Percentiles rank a stretch among this genome's conserved stretches.
Conservation (phyloP, 2,113 vertebrate genomes). For the Ceratotherium simum region DNA sequence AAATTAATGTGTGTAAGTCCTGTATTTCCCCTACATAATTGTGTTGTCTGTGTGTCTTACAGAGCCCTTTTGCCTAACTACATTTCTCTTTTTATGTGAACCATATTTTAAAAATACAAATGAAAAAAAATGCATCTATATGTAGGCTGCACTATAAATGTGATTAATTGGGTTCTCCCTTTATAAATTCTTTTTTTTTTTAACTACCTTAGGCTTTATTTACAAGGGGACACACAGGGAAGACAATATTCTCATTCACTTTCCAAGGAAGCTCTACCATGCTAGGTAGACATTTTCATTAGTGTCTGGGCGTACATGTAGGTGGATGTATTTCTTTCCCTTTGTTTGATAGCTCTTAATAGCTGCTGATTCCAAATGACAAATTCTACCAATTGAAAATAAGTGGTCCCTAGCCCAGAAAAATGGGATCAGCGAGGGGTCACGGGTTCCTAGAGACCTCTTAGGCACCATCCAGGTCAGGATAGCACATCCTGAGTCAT, state of each 20-base stretch:
- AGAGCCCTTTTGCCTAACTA: not conserved
- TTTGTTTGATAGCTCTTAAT: not conserved
- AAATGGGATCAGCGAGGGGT: not conserved
- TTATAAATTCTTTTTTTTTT: not conserved
- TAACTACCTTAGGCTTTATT: not conserved
- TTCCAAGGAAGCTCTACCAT: not conserved
- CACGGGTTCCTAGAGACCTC: not conserved
- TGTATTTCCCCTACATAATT: not conserved
- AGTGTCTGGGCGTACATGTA: accelerated
- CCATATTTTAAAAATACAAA: not conserved
- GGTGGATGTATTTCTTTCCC: not conserved
- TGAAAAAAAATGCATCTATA: not conserved
- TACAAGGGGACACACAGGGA: not conserved
- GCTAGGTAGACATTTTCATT: not conserved
- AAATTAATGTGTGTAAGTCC: not conserved
- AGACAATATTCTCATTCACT: not conserved
- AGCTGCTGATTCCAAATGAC: not conserved
- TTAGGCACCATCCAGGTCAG: not conserved
- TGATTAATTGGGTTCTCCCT: not conserved
- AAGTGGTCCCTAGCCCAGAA: not conserved
- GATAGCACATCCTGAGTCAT: not conserved
- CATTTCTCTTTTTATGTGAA: not conserved
- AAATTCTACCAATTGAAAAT: not conserved
- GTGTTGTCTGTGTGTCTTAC: not conserved
- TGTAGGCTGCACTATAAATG: not conserved